phyloP scores from a whole-genome alignment of 2,888 invertebrate species.

The Acronicta psi region DNA sequence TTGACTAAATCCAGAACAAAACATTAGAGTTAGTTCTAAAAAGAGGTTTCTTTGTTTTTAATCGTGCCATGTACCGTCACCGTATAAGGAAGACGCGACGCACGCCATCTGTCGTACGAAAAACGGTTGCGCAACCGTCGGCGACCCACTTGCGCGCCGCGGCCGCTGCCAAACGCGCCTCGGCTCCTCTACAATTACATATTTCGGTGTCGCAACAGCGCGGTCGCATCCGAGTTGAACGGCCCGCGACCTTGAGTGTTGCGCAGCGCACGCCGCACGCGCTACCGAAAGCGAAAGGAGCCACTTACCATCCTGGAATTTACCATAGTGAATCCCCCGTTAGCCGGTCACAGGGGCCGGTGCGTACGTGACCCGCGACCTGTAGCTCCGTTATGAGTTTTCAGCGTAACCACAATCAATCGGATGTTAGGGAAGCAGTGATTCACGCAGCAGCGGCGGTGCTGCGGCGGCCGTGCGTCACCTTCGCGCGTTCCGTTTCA shows the following conservation, averaged over 20 bases:
- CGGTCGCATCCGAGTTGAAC: constrained; percentile 89
- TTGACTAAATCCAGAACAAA: constrained; percentile 54
- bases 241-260: constrained; percentile 87
- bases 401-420: constrained; percentile 65
- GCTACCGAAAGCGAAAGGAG: constrained; percentile 86
- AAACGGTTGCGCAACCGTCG: constrained; percentile 79
- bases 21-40: constrained; percentile 49
- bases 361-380: constrained; percentile 79
- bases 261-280: constrained; percentile 82
- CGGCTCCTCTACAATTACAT: constrained; percentile 88
- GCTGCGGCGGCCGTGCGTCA: constrained; percentile 69
- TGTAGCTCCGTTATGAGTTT: constrained; percentile 54
- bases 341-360: constrained; percentile 47
- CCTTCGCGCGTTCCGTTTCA: constrained; percentile 70
- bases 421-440: constrained; percentile 62
- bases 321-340: constrained; percentile 61
- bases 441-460: constrained; percentile 59
- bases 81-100: constrained; percentile 82
- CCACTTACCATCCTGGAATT: constrained; percentile 73
- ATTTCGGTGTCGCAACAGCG: constrained; percentile 86
- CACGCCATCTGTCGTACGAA: constrained; percentile 85
- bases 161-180: constrained; percentile 87
- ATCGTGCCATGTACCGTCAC: constrained; percentile 55
- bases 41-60: constrained; percentile 62
- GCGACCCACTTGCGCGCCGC: constrained; percentile 84